Conservation (phyloP, 2,888 invertebrate genomes). For the Branchellion lobata region DNA sequence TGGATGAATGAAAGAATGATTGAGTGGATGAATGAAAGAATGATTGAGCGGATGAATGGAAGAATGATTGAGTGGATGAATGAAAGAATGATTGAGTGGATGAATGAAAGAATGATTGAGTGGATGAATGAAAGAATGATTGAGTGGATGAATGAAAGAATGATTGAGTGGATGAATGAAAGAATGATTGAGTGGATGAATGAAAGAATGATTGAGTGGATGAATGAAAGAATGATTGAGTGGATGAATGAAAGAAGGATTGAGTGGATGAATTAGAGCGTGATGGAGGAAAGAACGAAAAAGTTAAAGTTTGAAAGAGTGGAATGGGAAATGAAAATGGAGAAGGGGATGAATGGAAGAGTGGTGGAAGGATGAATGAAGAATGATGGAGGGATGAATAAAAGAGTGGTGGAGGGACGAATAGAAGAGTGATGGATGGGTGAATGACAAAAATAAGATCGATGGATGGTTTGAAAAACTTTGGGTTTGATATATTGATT, state of each 20-base stretch:
- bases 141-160: background rate
- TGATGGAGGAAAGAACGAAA: background rate
- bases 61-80: background rate
- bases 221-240: background rate
- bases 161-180: too few species aligned
- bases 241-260: too few species aligned
- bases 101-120: background rate
- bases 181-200: background rate
- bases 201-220: background rate
- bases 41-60: too few species aligned
- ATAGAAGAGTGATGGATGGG: background rate
- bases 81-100: background rate
- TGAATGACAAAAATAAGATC: too few species aligned
- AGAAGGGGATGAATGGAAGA: too few species aligned
- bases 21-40: background rate
- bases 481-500: too few species aligned
- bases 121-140: too few species aligned
- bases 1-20: too few species aligned
- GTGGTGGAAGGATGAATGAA: background rate
- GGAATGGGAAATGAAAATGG: background rate
- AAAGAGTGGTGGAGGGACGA: background rate
- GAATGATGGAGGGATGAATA: background rate
- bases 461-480: too few species aligned
- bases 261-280: background rate
- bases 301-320: background rate